A percentile compares a stretch with the other conserved stretches of the same genome.
These are phyloP conservation scores for Drosophila austrosaltans DNA, from an alignment of 2,888 invertebrate genomes.

Conservation along the genomic window DNA sequence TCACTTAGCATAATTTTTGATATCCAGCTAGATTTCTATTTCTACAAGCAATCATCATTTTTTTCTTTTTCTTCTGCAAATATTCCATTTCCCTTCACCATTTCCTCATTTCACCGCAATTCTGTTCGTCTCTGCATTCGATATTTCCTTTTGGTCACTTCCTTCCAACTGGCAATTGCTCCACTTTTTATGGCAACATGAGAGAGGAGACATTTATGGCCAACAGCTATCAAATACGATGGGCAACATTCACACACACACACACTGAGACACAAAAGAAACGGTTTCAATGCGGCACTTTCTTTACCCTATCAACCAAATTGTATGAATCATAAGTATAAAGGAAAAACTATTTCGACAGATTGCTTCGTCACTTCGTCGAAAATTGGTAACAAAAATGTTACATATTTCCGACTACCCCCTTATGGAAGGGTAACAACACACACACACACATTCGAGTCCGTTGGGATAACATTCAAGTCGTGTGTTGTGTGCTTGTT, in stretches of 20 bases:
- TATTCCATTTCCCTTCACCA: slow-evolving; percentile 34
- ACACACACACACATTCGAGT: neutral
- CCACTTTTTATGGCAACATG: slow-evolving; percentile 57
- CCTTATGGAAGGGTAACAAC: neutral
- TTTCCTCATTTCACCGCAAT: slow-evolving; percentile 40
- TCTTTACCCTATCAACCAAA: neutral
- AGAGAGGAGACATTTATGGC: slow-evolving; percentile 62
- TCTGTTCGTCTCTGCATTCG: slow-evolving; percentile 13
- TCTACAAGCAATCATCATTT: slow-evolving; percentile 29
- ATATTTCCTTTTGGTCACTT: slow-evolving; percentile 44
- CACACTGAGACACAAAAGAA: neutral
- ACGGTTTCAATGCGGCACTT: neutral
- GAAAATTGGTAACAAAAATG: neutral
- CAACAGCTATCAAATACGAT: slow-evolving; percentile 64
- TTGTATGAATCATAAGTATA: no score
- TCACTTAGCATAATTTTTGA: slow-evolving; percentile 10
- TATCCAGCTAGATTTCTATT: neutral
- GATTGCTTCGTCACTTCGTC: no score
- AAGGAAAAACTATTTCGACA: no score
- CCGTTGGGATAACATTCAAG: neutral
- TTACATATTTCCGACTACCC: neutral
- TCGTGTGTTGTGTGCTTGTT: neutral
- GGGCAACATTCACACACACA: slow-evolving; percentile 10
- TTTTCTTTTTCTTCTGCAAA: slow-evolving; percentile 14
- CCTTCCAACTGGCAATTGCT: slow-evolving; percentile 49